Evolutionary conservation across 2,888 invertebrate genomes (phyloP), one percentile per base, ranked within the genome.

Genomic region (Seladonia tumulorum): DNA sequence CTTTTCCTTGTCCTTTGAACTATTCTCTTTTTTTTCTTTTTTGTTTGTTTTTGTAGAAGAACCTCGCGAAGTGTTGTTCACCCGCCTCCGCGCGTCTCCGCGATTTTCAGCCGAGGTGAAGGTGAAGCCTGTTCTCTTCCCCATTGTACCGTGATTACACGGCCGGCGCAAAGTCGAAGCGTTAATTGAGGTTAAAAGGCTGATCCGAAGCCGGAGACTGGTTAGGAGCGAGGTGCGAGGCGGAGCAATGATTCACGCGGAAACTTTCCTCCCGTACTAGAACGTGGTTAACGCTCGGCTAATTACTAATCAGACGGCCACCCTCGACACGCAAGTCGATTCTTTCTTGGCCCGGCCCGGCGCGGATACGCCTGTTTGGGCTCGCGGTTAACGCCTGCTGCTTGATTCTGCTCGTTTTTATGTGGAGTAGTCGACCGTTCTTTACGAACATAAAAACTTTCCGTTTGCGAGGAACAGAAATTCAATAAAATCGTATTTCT

Each of bases 161-260:
- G 73, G 77, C 57, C 76, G 74, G 70, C 66, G 83, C 81, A 83
- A 88, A 87, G 85, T 86, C 85, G 76, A 81, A 78, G 90, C 81
- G 90, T 85, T 90, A 88, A 90, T 88, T 87, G 83, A 83, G 79
- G 89, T 90, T 89, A 88, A 89, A 89, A 85, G 89, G 82, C 86
- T 81, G 88, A 88, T 90, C 84, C 86, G 79, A 63, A 83, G 81
- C 75, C 77, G 85, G 85, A 78, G 77, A 71, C 82, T 85, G 83
- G 88, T 90, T 90, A 90, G 85, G 60, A 86, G 71, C 77, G 83
- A 88, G 88, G 90, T 88, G 90, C 76, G 80, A 90, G 83, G 72
- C 81, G 60, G 82, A 76, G 68, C 75, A 71, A 72, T 81, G 74
- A 82, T 60, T 71, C 81, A 72, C 78, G 72, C 72, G 53, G 60